These are phyloP conservation scores for Nephrotoma guestfalica DNA, from an alignment of 2,888 invertebrate genomes.

Conservation along the genomic window DNA sequence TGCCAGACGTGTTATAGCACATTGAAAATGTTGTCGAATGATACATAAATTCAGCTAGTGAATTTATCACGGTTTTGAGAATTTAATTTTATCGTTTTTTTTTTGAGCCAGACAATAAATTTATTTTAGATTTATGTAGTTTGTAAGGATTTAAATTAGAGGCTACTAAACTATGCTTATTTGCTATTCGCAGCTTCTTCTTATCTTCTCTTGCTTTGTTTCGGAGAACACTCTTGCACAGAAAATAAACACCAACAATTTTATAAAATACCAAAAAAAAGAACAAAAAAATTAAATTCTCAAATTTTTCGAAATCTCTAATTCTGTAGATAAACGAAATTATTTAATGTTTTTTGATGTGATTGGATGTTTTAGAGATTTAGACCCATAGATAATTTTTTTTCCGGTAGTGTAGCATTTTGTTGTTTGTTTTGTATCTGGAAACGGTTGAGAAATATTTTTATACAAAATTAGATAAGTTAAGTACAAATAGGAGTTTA, in stretches of 20 bases:
- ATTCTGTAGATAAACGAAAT: background rate
- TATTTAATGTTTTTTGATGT: background rate
- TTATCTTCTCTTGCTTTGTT: background rate
- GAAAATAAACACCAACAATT: background rate
- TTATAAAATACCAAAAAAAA: background rate
- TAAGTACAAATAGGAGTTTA: background rate
- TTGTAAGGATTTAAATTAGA: background rate
- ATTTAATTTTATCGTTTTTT: background rate
- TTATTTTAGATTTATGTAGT: background rate
- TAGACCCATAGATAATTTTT: background rate
- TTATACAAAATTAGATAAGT: background rate
- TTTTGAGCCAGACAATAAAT: background rate
- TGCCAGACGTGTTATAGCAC: conserved; percentile 79
- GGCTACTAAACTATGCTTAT: background rate
- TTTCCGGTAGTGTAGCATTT: background rate
- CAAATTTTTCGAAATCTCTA: background rate
- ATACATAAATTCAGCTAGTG: background rate
- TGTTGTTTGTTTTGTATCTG: background rate
- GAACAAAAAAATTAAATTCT: background rate
- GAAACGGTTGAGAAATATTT: background rate
- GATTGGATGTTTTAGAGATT: background rate
- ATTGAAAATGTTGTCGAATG: background rate
- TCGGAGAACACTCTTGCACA: background rate
- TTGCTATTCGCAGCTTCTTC: background rate
- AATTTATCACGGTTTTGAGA: background rate